phyloP scores from a whole-genome alignment of 2,888 invertebrate species.

The Dexiosoma caninum region DNA sequence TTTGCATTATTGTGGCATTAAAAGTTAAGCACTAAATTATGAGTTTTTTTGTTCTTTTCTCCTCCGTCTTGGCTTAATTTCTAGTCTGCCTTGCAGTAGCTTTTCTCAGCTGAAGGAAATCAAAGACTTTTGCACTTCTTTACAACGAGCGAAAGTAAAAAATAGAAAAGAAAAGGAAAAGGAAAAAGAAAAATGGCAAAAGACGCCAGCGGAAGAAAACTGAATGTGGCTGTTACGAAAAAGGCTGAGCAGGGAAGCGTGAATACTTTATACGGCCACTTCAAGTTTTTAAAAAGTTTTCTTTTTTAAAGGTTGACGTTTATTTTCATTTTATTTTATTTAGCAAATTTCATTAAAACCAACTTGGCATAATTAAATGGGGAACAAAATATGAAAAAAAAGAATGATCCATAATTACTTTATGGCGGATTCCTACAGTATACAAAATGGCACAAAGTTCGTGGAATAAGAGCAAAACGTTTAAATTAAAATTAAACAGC shows the following conservation, averaged over 20 bases:
- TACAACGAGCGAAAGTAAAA: neutral
- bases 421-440: conserved; percentile 42
- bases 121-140: conserved; percentile 23
- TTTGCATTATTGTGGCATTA: conserved; percentile 48
- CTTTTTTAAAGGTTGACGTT: conserved; percentile 11
- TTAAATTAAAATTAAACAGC: conserved; percentile 50
- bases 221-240: neutral
- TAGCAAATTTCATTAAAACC: neutral
- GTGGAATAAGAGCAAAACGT: conserved; percentile 19
- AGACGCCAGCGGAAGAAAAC: no score
- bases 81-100: neutral
- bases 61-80: neutral
- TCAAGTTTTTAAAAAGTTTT: conserved; percentile 27
- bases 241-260: neutral
- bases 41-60: conserved; percentile 14
- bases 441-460: neutral
- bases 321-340: neutral
- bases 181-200: neutral
- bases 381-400: neutral
- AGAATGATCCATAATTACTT: conserved; percentile 47
- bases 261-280: conserved; percentile 41
- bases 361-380: conserved; percentile 44
- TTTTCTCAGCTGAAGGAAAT: neutral
- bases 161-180: neutral
- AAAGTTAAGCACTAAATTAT: conserved; percentile 56